A percentile compares a stretch with the other conserved stretches of the same genome.
phyloP scores from a whole-genome alignment of 2,888 invertebrate species.

The Eupithecia centaureata region DNA sequence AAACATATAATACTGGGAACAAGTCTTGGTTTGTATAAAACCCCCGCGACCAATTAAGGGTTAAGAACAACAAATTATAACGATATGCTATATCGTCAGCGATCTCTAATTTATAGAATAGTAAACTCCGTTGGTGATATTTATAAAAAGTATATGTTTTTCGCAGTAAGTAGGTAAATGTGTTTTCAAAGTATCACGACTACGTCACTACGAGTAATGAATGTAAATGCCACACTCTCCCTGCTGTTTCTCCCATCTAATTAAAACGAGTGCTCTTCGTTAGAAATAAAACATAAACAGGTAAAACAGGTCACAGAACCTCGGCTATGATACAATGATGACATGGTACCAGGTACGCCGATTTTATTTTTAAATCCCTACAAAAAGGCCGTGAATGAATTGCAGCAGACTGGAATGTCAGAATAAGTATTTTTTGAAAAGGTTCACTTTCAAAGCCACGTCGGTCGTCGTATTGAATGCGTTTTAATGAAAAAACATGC shows the following conservation, averaged over 20 bases:
- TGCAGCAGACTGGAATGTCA: slow-evolving; percentile 72
- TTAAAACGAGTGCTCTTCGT: slow-evolving; percentile 27
- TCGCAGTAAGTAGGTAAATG: background rate
- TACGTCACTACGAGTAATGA: slow-evolving; percentile 5
- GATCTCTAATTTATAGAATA: background rate
- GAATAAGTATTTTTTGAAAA: slow-evolving; percentile 79
- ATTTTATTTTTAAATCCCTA: slow-evolving; percentile 57
- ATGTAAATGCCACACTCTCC: slow-evolving; percentile 14
- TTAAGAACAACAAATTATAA: no score
- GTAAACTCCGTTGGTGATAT: background rate
- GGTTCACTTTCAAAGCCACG: slow-evolving; percentile 80
- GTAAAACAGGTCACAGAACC: slow-evolving; percentile 18
- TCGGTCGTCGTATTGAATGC: slow-evolving; percentile 82
- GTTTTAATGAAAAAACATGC: slow-evolving; percentile 84
- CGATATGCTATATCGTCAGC: background rate
- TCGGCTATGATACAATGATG: slow-evolving; percentile 38
- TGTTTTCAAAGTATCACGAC: slow-evolving; percentile 6
- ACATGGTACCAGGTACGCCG: slow-evolving; percentile 43
- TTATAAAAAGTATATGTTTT: background rate
- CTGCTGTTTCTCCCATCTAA: slow-evolving; percentile 24
- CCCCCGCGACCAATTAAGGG: no score
- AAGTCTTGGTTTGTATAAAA: no score
- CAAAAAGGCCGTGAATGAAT: slow-evolving; percentile 68
- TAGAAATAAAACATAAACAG: slow-evolving; percentile 20
- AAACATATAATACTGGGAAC: no score